A percentile compares a stretch with the other conserved stretches of the same genome.
Conservation (phyloP, 1,140 invertebrate genomes). For the Gryon sp. region DNA sequence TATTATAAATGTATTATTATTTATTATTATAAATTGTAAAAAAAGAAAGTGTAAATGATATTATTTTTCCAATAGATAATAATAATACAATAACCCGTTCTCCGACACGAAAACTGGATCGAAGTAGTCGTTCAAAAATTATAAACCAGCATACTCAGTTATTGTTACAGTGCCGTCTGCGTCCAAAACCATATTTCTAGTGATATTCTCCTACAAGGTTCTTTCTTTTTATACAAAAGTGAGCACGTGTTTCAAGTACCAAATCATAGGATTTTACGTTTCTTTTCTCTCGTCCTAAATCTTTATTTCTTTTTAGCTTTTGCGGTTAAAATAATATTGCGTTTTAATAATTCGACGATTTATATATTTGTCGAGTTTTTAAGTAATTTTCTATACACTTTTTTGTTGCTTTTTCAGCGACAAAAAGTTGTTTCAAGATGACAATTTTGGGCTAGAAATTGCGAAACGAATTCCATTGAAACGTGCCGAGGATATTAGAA, state of each 20-base stretch:
- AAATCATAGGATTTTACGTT: slow-evolving; percentile 42
- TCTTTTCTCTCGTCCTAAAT: slow-evolving; percentile 19
- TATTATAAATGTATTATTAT: too few species aligned
- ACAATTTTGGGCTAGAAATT: slow-evolving; percentile 53
- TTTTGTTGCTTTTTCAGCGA: not conserved
- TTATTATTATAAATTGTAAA: too few species aligned
- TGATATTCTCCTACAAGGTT: slow-evolving; percentile 22
- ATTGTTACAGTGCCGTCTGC: slow-evolving; percentile 2
- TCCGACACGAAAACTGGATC: not conserved
- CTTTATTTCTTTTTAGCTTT: slow-evolving; percentile 30
- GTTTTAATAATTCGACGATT: slow-evolving; percentile 38
- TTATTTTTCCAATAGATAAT: slow-evolving; percentile 8
- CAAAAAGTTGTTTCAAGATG: slow-evolving; percentile 30
- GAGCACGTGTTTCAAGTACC: slow-evolving; percentile 39
- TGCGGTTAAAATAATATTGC: slow-evolving; percentile 14
- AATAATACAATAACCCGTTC: slow-evolving; percentile 1
- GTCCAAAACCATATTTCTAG: slow-evolving; percentile 17
- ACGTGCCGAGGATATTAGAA: slow-evolving; percentile 44
- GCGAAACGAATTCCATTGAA: slow-evolving; percentile 48
- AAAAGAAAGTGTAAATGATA: too few species aligned
- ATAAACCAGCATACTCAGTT: not conserved
- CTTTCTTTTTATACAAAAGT: slow-evolving; percentile 30
- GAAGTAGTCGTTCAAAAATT: slow-evolving; percentile 8
- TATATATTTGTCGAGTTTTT: slow-evolving; percentile 16
- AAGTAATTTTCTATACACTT: slow-evolving; percentile 8